Base-by-base conservation (phyloP, 1,140 invertebrate genomes). In the Zaprionus inermis region DNA sequence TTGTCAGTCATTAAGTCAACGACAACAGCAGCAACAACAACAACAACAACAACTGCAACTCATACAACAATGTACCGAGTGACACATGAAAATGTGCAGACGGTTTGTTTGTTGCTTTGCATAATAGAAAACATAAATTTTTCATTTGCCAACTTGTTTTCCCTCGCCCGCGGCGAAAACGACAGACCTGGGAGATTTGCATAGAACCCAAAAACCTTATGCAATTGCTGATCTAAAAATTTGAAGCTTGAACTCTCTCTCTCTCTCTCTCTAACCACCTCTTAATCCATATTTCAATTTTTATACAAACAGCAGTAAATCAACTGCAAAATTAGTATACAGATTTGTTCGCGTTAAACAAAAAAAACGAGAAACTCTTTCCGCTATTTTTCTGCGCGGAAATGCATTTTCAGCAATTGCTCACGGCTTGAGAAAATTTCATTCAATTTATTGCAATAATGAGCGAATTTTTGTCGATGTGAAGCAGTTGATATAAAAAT, bases 1-100 rank as follows among this genome's bases (percentile, higher is more conserved):
- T 88, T 78, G 83, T 89, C 80, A 78, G 83, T 77, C 84, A 80
- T 88, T 88, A 89, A 89, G 83, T 88, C 84, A 83, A 68, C 79
- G 49, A 60, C 77, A 70, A 57, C 72, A 64, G 28, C 59, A 65
- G 28, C 59, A 60, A 28, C 12, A 51, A 16, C 36, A 38, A 18
- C 16, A 66, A 44, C 44, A 51, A 22, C 18, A 18, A 44, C 20
- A 67, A 61, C 24, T 41, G 22, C 12, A 60, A 55, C 36, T 38
- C n/a, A 38, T 44, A 46, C 46, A 55, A 73, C 63, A 75, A 78
- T 71, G 59, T 52, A 32, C 36, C 12, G 24, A 65, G 56, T 79
- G 78, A 67, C 82, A 76, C 81, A 77, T 70, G 82, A 63, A 71
- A 70, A 70, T 76, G 51, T 76, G 57, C 67, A 60, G 52, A 55